Percentiles rank a stretch among this genome's conserved stretches.
These are phyloP conservation scores for Drosophila littoralis DNA, from an alignment of 1,140 invertebrate genomes.

Conservation along the genomic window DNA sequence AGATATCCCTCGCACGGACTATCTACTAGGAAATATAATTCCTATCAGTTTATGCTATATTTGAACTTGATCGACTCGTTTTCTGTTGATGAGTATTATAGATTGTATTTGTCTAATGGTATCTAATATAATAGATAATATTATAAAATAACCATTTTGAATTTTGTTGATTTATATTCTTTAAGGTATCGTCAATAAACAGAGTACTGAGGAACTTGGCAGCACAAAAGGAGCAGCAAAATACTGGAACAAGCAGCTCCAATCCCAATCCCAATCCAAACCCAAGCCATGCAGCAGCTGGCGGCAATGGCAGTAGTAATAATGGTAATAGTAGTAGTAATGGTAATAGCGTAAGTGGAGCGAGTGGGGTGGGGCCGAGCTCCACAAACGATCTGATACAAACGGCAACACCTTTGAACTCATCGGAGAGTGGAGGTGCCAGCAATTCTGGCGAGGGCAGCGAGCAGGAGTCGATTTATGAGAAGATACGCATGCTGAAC, in stretches of 20 bases:
- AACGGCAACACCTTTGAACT: slow-evolving; percentile 75
- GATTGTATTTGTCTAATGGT: too few relatives aligned
- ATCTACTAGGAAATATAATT: too few relatives aligned
- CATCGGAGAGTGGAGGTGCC: slow-evolving; percentile 71
- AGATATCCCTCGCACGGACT: too few relatives aligned
- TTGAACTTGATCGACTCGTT: too few relatives aligned
- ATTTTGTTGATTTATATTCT: background rate
- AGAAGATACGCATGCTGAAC: slow-evolving; percentile 93
- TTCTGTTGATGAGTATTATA: too few relatives aligned
- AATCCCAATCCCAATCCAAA: slow-evolving; percentile 10
- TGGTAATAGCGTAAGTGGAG: background rate
- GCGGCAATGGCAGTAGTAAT: slow-evolving; percentile 10
- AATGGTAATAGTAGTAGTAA: background rate
- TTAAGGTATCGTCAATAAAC: slow-evolving; percentile 99
- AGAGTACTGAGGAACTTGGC: slow-evolving; percentile 97
- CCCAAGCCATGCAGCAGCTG: slow-evolving; percentile 25
- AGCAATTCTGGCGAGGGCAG: slow-evolving; percentile 85
- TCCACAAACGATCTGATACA: slow-evolving; percentile 49
- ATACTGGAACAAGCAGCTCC: slow-evolving; percentile 23
- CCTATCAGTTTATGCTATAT: too few relatives aligned
- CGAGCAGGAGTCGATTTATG: slow-evolving; percentile 90
- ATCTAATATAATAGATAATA: too few relatives aligned
- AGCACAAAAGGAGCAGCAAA: slow-evolving; percentile 93
- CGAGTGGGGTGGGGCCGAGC: background rate
- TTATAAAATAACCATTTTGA: too few relatives aligned